Percentiles rank a stretch among this genome's conserved stretches.
phyloP scores from a whole-genome alignment of 2,113 vertebrate species.

The Synodontis membranacea region DNA sequence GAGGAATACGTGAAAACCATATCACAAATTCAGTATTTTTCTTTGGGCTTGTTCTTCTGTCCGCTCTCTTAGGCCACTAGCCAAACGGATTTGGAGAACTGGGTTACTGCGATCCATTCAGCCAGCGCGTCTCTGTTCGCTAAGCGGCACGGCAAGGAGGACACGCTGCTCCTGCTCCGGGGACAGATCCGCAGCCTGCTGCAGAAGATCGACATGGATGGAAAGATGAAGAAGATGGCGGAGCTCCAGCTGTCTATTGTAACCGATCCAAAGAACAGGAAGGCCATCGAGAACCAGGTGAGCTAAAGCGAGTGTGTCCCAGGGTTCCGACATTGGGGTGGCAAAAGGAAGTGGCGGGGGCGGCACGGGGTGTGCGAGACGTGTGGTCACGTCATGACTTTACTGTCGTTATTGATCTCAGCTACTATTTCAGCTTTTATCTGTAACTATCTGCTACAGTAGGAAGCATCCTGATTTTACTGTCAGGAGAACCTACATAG shows the following conservation, averaged over 20 bases:
- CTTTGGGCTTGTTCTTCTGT: neutral
- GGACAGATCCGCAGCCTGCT: slow-evolving; percentile 86
- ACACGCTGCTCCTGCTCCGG: slow-evolving; percentile 85
- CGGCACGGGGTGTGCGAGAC: neutral
- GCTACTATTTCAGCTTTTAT: too few species aligned
- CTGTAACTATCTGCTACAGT: neutral
- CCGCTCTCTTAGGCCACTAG: slow-evolving; percentile 82
- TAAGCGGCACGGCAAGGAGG: slow-evolving; percentile 92
- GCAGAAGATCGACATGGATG: slow-evolving; percentile 98
- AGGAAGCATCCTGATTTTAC: neutral
- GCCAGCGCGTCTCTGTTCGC: slow-evolving; percentile 93
- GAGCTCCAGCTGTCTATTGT: slow-evolving; percentile 92
- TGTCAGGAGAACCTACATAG: neutral
- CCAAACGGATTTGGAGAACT: slow-evolving; percentile 96
- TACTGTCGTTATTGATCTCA: neutral
- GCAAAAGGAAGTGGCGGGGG: neutral
- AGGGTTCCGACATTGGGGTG: too few species aligned
- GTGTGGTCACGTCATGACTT: neutral
- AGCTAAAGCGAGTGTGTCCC: neutral
- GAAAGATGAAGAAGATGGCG: slow-evolving; percentile 99
- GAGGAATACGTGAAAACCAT: neutral
- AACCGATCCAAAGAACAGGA: slow-evolving; percentile 89
- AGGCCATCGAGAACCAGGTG: slow-evolving; percentile 97
- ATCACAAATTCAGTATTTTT: neutral
- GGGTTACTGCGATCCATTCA: slow-evolving; percentile 95